These are phyloP conservation scores for Sebastes vulpes DNA, from an alignment of 2,797 vertebrate species.

Conservation along the genomic window DNA sequence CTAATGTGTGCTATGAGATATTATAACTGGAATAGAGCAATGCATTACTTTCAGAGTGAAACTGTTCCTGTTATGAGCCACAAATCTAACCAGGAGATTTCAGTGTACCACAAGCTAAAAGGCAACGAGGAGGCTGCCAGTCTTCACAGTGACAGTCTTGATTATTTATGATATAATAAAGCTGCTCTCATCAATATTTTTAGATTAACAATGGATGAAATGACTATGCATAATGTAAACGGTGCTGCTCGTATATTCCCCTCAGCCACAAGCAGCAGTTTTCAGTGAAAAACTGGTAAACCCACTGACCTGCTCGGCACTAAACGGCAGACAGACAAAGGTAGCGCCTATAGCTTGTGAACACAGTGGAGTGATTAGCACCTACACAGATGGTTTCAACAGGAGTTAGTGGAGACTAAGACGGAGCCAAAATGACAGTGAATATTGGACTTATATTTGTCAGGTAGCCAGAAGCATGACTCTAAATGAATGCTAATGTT, in stretches of 20 bases:
- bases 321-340: background rate
- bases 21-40: constrained; percentile 2
- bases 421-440: too few species aligned
- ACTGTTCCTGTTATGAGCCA: background rate
- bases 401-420: too few species aligned
- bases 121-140: background rate
- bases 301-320: background rate
- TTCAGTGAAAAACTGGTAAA: background rate
- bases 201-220: background rate
- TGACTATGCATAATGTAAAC: background rate
- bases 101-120: background rate
- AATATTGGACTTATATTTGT: too few species aligned
- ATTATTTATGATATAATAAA: constrained; percentile 4
- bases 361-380: too few species aligned
- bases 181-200: constrained; percentile 2
- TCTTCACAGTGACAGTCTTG: background rate
- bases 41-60: background rate
- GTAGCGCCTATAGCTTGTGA: background rate
- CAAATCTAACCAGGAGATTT: constrained; percentile 2
- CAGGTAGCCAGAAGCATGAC: too few species aligned
- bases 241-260: background rate
- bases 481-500: too few species aligned
- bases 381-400: too few species aligned
- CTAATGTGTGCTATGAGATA: constrained; percentile 13
- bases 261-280: background rate